phyloP scores from a whole-genome alignment of 2,797 vertebrate genomes.

The Anabas testudineus region DNA sequence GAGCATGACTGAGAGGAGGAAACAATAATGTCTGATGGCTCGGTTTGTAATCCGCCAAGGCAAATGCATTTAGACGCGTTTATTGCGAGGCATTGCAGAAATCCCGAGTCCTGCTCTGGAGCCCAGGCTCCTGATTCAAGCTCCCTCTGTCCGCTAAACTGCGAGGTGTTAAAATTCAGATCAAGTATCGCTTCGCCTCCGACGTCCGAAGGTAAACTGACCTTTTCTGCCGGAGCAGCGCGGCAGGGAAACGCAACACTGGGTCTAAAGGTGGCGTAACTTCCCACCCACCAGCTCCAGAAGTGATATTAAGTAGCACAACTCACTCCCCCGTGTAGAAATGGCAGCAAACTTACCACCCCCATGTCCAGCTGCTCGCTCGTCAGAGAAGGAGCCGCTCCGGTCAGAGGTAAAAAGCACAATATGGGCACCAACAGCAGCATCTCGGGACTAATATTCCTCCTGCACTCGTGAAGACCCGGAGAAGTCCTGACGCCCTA shows the following conservation, averaged over 20 bases:
- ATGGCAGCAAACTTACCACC: constrained; percentile 77
- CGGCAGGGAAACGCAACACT: too few species aligned
- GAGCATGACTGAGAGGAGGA: constrained; percentile 20
- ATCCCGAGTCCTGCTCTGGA: constrained; percentile 19
- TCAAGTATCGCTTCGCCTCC: constrained; percentile 45
- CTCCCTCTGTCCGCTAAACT: neutral
- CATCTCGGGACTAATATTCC: constrained; percentile 80
- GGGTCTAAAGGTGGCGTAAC: neutral
- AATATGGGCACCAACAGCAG: constrained; percentile 70
- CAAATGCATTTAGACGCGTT: constrained; percentile 64
- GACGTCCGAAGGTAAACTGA: constrained; percentile 49
- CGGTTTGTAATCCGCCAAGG: constrained; percentile 36
- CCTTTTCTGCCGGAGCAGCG: neutral
- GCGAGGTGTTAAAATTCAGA: constrained; percentile 50
- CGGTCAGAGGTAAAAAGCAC: constrained; percentile 71
- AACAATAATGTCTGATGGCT: constrained; percentile 30
- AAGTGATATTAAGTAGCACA: constrained; percentile 12
- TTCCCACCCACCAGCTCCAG: neutral
- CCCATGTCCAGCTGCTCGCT: constrained; percentile 83
- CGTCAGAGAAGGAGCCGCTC: constrained; percentile 79
- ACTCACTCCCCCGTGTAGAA: constrained; percentile 19
- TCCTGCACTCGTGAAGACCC: constrained; percentile 65
- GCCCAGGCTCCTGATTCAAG: constrained; percentile 8
- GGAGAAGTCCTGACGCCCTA: constrained; percentile 69
- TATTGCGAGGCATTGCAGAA: constrained; percentile 42